phyloP scores from a whole-genome alignment of 2,888 invertebrate species.

The Priocnemis perturbator region DNA sequence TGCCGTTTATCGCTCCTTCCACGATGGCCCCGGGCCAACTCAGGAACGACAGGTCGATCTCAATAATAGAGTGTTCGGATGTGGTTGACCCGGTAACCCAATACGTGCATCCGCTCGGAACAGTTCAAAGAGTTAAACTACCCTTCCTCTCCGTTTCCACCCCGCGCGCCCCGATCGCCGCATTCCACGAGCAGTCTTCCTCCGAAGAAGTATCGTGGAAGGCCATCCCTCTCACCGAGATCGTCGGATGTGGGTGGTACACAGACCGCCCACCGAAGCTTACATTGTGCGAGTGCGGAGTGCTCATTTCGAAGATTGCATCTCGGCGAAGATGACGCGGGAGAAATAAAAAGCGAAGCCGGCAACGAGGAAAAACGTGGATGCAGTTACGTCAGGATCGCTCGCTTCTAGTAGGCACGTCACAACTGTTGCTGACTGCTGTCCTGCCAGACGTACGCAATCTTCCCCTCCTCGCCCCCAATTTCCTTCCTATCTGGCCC shows the following conservation, averaged over 20 bases:
- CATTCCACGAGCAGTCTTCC: no score
- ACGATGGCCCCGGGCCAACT: slow-evolving; percentile 38
- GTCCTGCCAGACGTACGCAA: no score
- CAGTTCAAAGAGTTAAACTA: slow-evolving; percentile 18
- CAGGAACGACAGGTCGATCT: slow-evolving; percentile 21
- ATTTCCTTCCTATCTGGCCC: no score
- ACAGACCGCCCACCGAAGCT: no score
- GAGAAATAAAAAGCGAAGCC: neutral
- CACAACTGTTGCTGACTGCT: neutral
- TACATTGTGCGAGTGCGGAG: neutral
- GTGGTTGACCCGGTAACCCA: slow-evolving; percentile 49
- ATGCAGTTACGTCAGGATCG: neutral
- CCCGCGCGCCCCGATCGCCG: no score
- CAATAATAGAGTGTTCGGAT: slow-evolving; percentile 37
- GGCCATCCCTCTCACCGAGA: neutral
- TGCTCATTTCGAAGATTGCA: slow-evolving; percentile 7
- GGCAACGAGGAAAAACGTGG: neutral
- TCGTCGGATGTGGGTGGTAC: neutral
- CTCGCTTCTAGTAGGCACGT: slow-evolving; percentile 7
- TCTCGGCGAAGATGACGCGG: slow-evolving; percentile 33
- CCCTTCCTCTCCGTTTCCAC: slow-evolving; percentile 10
- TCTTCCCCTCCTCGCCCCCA: no score
- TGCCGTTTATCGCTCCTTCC: slow-evolving; percentile 1
- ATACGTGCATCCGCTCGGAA: slow-evolving; percentile 44
- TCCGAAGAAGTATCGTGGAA: slow-evolving; percentile 9